Base-by-base conservation (phyloP, 2,113 vertebrate genomes). In the Cyphomyrus discorhynchus region DNA sequence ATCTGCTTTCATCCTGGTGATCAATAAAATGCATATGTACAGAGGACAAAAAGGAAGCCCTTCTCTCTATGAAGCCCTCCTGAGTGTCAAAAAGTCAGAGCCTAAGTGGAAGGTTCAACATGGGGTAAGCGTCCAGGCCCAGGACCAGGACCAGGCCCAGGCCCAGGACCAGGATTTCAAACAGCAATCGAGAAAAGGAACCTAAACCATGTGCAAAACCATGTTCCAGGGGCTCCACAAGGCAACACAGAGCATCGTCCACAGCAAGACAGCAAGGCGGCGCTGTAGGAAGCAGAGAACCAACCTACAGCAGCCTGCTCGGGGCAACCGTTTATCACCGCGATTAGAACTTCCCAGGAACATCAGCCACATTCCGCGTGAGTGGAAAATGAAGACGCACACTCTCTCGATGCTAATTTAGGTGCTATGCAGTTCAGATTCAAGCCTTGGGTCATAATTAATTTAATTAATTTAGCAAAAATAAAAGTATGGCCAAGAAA, bases 231-330 rank as follows among this genome's bases (percentile, higher is more conserved):
- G 92, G 89, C 89, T 92, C 94, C 92, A 92, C 88, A 91, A 91
- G 92, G 94, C 93, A 94, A 95, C 94, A 94, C 93, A 90, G 90
- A 93, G 92, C 93, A 94, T 95, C 95, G 95, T 95, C 94, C 94
- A 95, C 94, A 93, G 92, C 50, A 52, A 95, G 95, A 93, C 91
- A 91, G 93, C 91, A 91, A 85, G 91, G 88, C 86, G 2, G 90
- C 94, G 93, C 92, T 92, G 8, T 88, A 94, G 93, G 93, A 94
- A 94, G 93, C 94, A 89, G 93, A 94, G 93, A 94, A 92, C 91
- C 92, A 90, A 92, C 93, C 94, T 92, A 91, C 90, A 94, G 90
- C 94, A 92, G 94, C 95, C 95, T 94, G 94, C 94, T 95, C 94
- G 93, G 95, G 94, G 95, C 94, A 94, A 90, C 90, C 24, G n/a